A percentile compares a stretch with the other conserved stretches of the same genome.
phyloP scores from a whole-genome alignment of 2,888 invertebrate genomes.

The Xylocampa areola region DNA sequence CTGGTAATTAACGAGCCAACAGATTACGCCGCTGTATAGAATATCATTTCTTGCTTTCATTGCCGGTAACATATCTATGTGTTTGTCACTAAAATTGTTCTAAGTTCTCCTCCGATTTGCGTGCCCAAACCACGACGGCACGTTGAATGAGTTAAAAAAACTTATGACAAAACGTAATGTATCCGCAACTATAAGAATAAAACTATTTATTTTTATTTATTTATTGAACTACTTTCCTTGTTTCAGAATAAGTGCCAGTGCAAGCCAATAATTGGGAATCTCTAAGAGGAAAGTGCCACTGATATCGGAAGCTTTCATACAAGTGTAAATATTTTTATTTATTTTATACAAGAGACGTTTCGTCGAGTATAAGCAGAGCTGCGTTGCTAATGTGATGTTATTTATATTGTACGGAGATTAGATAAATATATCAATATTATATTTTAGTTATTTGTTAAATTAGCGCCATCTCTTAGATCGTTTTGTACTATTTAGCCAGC shows the following conservation, averaged over 20 bases:
- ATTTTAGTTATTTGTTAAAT: conserved; percentile 5
- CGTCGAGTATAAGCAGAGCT: conserved; percentile 19
- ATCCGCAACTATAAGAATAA: neutral
- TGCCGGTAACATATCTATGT: too few species aligned
- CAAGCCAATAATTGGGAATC: conserved; percentile 66
- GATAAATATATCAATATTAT: conserved; percentile 15
- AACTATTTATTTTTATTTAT: neutral
- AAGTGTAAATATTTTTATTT: conserved; percentile 71
- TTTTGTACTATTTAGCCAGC: conserved; percentile 8
- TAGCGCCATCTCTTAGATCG: conserved; percentile 13
- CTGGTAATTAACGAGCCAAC: too few species aligned
- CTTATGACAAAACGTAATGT: too few species aligned
- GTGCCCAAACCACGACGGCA: too few species aligned
- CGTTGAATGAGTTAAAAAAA: too few species aligned
- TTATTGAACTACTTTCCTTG: conserved; percentile 19
- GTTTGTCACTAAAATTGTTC: too few species aligned
- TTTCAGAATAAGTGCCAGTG: conserved; percentile 71
- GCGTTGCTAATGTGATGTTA: conserved; percentile 28
- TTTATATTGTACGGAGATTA: conserved; percentile 18
- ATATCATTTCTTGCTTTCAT: too few species aligned
- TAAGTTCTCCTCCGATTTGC: too few species aligned
- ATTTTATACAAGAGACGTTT: conserved; percentile 44
- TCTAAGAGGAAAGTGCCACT: conserved; percentile 48
- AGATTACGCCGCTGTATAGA: too few species aligned
- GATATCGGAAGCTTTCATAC: conserved; percentile 32